These are phyloP conservation scores for Diplazon laetatorius DNA, from an alignment of 2,888 invertebrate genomes.

Conservation along the genomic window DNA sequence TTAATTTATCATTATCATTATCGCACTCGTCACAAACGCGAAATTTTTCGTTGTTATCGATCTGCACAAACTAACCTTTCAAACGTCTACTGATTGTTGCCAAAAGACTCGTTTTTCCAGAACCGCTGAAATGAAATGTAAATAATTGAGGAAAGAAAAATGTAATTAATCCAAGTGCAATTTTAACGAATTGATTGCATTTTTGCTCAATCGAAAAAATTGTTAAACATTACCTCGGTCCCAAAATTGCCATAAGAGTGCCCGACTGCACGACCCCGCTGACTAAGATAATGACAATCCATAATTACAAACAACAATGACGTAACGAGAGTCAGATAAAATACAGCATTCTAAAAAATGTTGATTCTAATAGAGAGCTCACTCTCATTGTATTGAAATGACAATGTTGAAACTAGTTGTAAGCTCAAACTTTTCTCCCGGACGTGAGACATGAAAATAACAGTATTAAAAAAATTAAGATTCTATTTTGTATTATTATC, in stretches of 20 bases:
- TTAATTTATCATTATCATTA: constrained; percentile 16
- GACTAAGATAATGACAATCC: constrained; percentile 83
- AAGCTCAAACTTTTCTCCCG: too few relatives aligned
- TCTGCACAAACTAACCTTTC: constrained; percentile 82
- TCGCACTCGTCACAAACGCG: too few relatives aligned
- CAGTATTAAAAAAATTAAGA: too few relatives aligned
- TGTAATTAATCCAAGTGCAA: too few relatives aligned
- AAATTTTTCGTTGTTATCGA: not conserved
- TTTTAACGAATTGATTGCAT: too few relatives aligned
- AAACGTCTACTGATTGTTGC: constrained; percentile 89
- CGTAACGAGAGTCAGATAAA: too few relatives aligned
- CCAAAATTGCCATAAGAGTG: constrained; percentile 89
- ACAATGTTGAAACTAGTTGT: too few relatives aligned
- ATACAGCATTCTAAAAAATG: too few relatives aligned
- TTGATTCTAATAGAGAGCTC: too few relatives aligned
- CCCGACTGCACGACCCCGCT: constrained; percentile 88
- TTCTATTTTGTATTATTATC: not conserved
- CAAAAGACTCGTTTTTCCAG: constrained; percentile 90
- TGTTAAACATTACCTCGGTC: constrained; percentile 85
- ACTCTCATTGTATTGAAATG: too few relatives aligned
- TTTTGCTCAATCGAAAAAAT: not conserved
- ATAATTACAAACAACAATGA: too few relatives aligned
- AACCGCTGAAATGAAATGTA: constrained; percentile 83
- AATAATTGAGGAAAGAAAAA: not conserved
- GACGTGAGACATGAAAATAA: too few relatives aligned